These are phyloP conservation scores for Tinamus guttatus DNA, from an alignment of 2,113 vertebrate genomes.

Conservation along the genomic window DNA sequence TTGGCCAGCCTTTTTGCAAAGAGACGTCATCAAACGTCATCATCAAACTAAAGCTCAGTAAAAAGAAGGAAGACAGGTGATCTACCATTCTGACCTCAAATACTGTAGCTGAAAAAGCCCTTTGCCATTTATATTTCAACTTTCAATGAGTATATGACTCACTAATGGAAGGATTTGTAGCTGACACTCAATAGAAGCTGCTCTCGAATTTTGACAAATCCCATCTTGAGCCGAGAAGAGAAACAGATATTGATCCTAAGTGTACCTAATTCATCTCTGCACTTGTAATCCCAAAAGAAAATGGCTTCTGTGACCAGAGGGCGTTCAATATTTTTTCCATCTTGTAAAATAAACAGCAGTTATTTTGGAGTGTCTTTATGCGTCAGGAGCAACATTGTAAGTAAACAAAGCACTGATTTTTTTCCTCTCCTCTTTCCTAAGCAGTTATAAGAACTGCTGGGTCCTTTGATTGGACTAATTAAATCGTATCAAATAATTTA, in stretches of 20 bases:
- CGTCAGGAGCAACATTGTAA: slow-evolving; percentile 62
- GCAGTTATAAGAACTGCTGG: slow-evolving; percentile 45
- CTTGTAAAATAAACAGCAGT: slow-evolving; percentile 89
- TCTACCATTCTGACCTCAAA: slow-evolving; percentile 79
- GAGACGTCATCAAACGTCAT: too few species aligned
- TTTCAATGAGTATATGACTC: slow-evolving; percentile 83
- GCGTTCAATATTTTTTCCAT: slow-evolving; percentile 89
- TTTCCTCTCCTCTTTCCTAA: slow-evolving; percentile 41
- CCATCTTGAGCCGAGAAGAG: slow-evolving; percentile 86
- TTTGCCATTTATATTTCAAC: slow-evolving; percentile 84
- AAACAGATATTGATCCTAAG: slow-evolving; percentile 91
- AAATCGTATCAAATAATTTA: slow-evolving; percentile 71
- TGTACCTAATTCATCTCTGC: slow-evolving; percentile 90
- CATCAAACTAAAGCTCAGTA: slow-evolving; percentile 84
- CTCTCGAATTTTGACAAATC: slow-evolving; percentile 89
- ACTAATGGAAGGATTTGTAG: slow-evolving; percentile 85
- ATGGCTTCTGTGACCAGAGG: slow-evolving; percentile 86
- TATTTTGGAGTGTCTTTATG: slow-evolving; percentile 84
- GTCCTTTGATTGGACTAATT: slow-evolving; percentile 75
- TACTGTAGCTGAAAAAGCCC: slow-evolving; percentile 79
- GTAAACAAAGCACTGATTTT: slow-evolving; percentile 77
- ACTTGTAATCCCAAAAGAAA: slow-evolving; percentile 90
- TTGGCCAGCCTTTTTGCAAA: too few species aligned
- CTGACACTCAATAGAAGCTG: slow-evolving; percentile 86
- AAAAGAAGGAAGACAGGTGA: slow-evolving; percentile 78